A percentile compares a stretch with the other conserved stretches of the same genome.
Conservation (phyloP, 2,113 vertebrate species). For the Cynoglossus semilaevis region DNA sequence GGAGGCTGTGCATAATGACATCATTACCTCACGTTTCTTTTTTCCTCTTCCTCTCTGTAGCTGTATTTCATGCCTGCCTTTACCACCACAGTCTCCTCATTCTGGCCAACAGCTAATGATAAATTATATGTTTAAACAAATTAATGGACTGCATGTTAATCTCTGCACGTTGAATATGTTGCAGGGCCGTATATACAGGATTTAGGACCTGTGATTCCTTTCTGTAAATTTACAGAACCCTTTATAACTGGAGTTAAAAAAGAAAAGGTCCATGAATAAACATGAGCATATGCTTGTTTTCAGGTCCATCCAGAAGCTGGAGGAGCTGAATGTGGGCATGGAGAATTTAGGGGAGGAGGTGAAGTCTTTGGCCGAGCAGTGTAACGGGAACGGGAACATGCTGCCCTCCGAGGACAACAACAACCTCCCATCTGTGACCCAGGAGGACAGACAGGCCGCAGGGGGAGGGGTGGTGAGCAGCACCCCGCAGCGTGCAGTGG, state of each 20-base stretch:
- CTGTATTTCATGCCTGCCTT: constrained; percentile 16
- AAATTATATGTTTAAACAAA: too few species aligned
- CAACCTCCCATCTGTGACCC: constrained; percentile 62
- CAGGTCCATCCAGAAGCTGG: constrained; percentile 97
- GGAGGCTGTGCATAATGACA: constrained; percentile 43
- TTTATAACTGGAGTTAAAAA: too few species aligned
- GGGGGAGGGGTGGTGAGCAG: constrained; percentile 79
- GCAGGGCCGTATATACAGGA: too few species aligned
- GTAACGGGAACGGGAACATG: constrained; percentile 73
- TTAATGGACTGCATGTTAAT: neutral
- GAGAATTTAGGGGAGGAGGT: constrained; percentile 89
- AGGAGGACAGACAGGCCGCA: constrained; percentile 66
- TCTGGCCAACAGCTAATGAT: too few species aligned
- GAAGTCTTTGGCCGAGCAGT: constrained; percentile 83
- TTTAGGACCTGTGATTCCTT: too few species aligned
- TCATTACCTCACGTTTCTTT: constrained; percentile 40
- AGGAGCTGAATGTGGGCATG: constrained; percentile 96
- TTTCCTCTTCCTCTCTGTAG: constrained; percentile 23
- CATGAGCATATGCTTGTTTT: neutral
- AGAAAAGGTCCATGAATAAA: too few species aligned
- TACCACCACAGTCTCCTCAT: too few species aligned
- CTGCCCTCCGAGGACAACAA: constrained; percentile 58
- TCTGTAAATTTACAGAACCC: too few species aligned
- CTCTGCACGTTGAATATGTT: neutral
- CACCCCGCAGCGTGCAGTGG: constrained; percentile 79